Base-by-base conservation (phyloP, 2,113 vertebrate species). In the Dasyornis broadbenti region DNA sequence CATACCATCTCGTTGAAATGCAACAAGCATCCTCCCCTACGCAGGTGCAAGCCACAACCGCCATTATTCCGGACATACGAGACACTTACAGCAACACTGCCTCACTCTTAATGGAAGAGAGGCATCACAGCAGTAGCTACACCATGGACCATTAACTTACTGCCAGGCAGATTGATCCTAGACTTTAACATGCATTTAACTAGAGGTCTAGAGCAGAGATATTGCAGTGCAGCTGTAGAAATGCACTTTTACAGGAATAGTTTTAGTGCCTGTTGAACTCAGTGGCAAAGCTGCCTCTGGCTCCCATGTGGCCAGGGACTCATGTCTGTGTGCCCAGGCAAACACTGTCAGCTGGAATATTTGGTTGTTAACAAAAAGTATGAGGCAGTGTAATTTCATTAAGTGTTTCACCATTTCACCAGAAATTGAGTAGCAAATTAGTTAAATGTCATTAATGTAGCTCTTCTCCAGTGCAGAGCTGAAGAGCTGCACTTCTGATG, bases 41-140 rank as follows among this genome's bases (percentile, higher is more conserved):
- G 20, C 79, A 96, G 91, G 56, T 88, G 59, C 45, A 45, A 90
- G 68, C 20, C 39, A 90, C 90, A 11, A 89, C 81, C 88, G 87
- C 63, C 57, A 31, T 92, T 92, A 92, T 92, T 59, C 56, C 33
- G 40, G 61, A 64, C 39, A 30, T 37, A 44, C 8, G 7, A 95
- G 40, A 56, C 52, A 56, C 86, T 80, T 70, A 73, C 6, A 66
- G 71, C 47, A 76, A 6, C 49, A 44, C 49, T 56, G 20, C 73
- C 33, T 91, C 75, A 91, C 83, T 92, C 44, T 83, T n/a, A 60
- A 82, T 60, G 47, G 60, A 69, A 59, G 42, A 76, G 42, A 69
- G 79, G 49, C 47, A 75, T n/a, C 65, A 54, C 60, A 59, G 65
- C 60, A 84, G 45, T 28, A 87, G n/a, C 47, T 75, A 60, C 72